A percentile compares a stretch with the other conserved stretches of the same genome.
Evolutionary conservation across 2,797 vertebrate genomes (phyloP).

Genomic region (Argentina silus): DNA sequence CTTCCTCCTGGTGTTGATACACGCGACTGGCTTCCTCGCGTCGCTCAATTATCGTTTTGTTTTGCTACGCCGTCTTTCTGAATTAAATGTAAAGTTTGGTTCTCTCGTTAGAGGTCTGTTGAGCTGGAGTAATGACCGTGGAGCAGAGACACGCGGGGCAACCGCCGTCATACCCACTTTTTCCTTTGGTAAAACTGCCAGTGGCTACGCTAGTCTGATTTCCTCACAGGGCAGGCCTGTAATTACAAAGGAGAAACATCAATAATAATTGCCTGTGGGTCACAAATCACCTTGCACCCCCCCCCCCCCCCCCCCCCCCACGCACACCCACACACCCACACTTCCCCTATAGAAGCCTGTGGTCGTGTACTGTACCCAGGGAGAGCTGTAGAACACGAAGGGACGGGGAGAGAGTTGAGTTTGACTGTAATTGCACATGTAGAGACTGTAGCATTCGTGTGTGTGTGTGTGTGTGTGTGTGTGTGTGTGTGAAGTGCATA

Average conservation of each 20-base stretch:
- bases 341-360: background rate
- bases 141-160: background rate
- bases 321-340: background rate
- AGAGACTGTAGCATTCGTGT: no score
- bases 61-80: background rate
- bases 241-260: conserved; percentile 2
- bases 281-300: background rate
- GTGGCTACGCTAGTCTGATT: conserved; percentile 3
- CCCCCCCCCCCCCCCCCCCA: no score
- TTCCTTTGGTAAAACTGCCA: background rate
- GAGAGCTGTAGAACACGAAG: no score
- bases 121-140: background rate
- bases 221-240: conserved; percentile 4
- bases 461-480: no score
- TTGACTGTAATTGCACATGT: no score
- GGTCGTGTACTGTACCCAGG: no score
- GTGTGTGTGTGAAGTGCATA: no score
- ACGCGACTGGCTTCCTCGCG: no score
- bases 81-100: conserved; percentile 9
- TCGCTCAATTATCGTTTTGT: no score
- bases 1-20: no score
- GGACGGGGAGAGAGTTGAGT: no score
- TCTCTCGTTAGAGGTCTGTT: conserved; percentile 14
- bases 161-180: background rate
- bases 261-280: background rate